phyloP scores from a whole-genome alignment of 2,797 vertebrate species.

The Pantherophis alleghaniensis region DNA sequence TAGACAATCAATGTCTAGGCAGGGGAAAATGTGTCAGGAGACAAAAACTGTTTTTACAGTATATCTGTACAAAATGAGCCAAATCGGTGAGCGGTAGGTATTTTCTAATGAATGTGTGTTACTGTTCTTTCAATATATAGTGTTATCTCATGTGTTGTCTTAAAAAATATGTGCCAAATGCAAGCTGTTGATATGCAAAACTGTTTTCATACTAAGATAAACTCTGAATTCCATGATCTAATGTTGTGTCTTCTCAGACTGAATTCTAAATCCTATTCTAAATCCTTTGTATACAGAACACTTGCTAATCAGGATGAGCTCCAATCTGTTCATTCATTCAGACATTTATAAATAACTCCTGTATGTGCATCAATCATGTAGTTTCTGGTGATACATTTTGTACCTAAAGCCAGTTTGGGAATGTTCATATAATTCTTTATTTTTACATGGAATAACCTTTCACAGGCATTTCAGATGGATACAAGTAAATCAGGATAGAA shows the following conservation, averaged over 20 bases:
- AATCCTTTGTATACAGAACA: too few species aligned
- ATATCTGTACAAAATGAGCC: neutral
- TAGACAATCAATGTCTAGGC: constrained; percentile 30
- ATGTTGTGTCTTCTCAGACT: neutral
- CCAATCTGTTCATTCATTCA: neutral
- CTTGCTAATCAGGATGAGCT: neutral
- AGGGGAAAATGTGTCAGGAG: neutral
- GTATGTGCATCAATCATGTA: neutral
- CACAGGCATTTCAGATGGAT: neutral
- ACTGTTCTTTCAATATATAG: neutral
- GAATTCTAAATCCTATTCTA: neutral
- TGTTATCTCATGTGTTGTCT: neutral
- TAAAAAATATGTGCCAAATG: neutral
- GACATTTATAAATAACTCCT: neutral
- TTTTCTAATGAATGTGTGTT: neutral
- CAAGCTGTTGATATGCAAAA: neutral
- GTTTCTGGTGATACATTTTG: neutral
- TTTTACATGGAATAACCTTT: neutral
- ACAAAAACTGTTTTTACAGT: neutral
- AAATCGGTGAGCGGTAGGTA: neutral
- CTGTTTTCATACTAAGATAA: neutral
- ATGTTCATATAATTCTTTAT: too few species aligned
- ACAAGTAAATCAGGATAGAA: neutral
- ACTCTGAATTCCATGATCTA: neutral
- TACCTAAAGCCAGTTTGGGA: neutral